Base-by-base conservation (phyloP, 2,888 invertebrate genomes). In the Oscheius sp. region DNA sequence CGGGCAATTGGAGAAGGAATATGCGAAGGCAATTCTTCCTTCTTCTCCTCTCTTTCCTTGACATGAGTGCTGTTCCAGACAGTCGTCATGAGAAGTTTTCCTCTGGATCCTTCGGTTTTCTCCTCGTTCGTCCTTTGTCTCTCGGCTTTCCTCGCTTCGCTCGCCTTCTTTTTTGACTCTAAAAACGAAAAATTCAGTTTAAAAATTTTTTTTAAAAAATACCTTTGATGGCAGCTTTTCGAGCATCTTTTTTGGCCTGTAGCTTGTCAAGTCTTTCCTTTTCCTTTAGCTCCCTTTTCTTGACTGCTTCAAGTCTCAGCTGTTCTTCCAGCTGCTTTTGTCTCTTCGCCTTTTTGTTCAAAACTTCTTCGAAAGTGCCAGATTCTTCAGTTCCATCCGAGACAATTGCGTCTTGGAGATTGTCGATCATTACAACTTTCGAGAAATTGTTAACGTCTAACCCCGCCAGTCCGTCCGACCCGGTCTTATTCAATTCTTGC, bases 1-100 rank as follows among this genome's bases (percentile, higher is more conserved):
- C 81, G 63, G 3, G 81, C 81, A 20, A 81, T 81, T 27, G 81
- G 81, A 23, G 81, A 78, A 29, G 80, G 80, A 20, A 80, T 75
- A 29, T 72, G 72, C 12, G 70, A 57, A 12, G 68, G 52, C 33
- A 50, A 23, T 15, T 27, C 53, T 12, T 63, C 64, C 52, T 46
- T 25, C 20, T 29, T 53, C 37, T 42, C 23, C 1, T 31, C 42
- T 42, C 52, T 25, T 6, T 48, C 63, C 37, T 39, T 65, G 23
- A 72, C 65, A 37, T 72, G 72, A 53, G 76, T 64, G 42, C 76
- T 79, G 61, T 79, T 79, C 79, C 79, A 79, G 5, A 79, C 78
- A 39, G 76, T 75, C 31, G 69, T 75, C 10, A 75, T 58, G 17
- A 42, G 37, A 27, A 37, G 48, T 31, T 29, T 33, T n/a, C 45